These are phyloP conservation scores for Natator depressus DNA, from an alignment of 2,113 vertebrate species.

Conservation along the genomic window DNA sequence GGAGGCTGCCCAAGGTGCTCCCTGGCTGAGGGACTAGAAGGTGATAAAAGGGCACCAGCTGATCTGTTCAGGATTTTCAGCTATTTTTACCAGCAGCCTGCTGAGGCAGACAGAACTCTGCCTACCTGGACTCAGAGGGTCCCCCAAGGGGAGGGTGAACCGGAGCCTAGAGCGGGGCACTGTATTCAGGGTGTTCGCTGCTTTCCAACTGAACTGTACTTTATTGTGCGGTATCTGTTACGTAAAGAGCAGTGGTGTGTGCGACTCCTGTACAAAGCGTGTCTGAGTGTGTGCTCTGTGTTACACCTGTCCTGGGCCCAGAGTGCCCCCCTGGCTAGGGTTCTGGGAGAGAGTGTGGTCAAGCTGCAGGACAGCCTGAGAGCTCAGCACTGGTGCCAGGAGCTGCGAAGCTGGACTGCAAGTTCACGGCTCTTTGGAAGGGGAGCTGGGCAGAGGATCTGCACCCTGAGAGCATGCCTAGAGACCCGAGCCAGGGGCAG, in stretches of 20 bases:
- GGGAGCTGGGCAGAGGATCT: background rate
- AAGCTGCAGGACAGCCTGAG: no score
- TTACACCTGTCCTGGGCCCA: background rate
- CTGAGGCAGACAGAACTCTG: no score
- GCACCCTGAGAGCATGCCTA: rapidly evolving
- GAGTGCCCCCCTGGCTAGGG: no score
- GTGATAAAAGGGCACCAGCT: background rate
- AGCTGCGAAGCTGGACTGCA: no score
- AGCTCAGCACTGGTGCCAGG: no score
- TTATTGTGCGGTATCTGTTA: background rate
- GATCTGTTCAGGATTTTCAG: no score
- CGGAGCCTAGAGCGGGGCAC: background rate
- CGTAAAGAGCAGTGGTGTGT: no score
- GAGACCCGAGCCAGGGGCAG: background rate
- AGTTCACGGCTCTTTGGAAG: background rate
- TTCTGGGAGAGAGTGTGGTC: background rate
- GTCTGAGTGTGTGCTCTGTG: no score
- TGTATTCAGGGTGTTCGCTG: background rate
- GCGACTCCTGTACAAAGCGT: no score
- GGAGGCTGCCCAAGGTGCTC: background rate
- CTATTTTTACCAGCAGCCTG: no score
- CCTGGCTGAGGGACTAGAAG: background rate
- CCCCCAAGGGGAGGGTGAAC: no score
- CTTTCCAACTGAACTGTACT: background rate
- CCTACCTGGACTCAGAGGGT: no score